These are phyloP conservation scores for Spilogale gracilis DNA, from an alignment of 2,113 vertebrate genomes.

Conservation along the genomic window DNA sequence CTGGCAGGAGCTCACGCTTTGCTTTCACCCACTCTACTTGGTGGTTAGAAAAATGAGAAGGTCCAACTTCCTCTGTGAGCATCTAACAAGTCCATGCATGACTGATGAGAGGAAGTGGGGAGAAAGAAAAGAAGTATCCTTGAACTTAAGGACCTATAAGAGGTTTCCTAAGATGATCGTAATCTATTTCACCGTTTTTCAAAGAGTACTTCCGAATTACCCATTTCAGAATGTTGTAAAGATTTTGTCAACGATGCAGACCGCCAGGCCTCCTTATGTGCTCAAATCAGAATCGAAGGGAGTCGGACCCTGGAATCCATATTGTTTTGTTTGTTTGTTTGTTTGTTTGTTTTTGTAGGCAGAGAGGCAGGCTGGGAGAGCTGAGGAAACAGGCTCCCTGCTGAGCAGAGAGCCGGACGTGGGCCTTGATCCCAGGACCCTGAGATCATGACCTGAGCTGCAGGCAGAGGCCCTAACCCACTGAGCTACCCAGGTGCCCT, in stretches of 20 bases:
- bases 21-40: background rate
- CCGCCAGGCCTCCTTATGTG: background rate
- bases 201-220: background rate
- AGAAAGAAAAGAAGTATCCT: background rate
- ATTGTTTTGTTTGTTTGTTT: background rate
- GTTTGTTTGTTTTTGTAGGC: no score
- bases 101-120: background rate
- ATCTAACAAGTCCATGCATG: background rate
- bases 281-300: background rate
- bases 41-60: background rate
- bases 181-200: background rate
- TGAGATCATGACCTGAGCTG: no score
- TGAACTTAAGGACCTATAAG: background rate
- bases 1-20: background rate
- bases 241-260: background rate
- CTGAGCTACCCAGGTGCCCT: background rate
- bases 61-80: background rate
- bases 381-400: no score
- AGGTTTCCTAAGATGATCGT: background rate
- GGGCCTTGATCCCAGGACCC: no score
- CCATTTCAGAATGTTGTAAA: background rate
- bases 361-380: no score
- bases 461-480: no score
- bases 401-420: no score
- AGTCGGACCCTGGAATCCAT: background rate